Evolutionary conservation across 2,113 vertebrate species (phyloP).

Genomic region (Opisthocomus hoazin): DNA sequence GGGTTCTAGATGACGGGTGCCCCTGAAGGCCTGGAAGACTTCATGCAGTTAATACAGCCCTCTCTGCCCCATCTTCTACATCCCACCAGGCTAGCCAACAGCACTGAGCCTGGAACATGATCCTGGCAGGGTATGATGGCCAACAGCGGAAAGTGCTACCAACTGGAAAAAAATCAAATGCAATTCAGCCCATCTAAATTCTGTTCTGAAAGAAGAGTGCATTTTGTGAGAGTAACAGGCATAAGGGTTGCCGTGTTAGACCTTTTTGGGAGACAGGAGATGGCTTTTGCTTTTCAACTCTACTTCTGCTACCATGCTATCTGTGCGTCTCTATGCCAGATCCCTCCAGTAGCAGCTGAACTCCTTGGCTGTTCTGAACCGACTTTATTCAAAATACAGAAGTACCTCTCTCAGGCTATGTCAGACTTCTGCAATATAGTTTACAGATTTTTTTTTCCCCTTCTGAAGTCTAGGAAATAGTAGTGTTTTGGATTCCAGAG

Average conservation of each 20-base stretch:
- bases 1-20: neutral
- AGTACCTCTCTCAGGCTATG: neutral
- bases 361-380: neutral
- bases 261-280: neutral
- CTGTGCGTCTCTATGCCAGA: neutral
- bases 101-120: fast-evolving
- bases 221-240: neutral
- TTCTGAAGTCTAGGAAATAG: neutral
- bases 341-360: neutral
- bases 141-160: neutral
- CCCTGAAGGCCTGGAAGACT: neutral
- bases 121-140: neutral
- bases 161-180: neutral
- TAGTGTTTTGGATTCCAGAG: neutral
- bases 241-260: neutral
- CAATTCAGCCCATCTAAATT: neutral
- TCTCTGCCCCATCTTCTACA: neutral
- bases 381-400: neutral
- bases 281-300: neutral
- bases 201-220: neutral
- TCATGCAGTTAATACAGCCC: neutral
- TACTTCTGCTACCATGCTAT: neutral
- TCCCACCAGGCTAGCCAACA: neutral
- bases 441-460: neutral
- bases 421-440: neutral